A percentile compares a stretch with the other conserved stretches of the same genome.
phyloP scores from a whole-genome alignment of 2,113 vertebrate genomes.

The Eudyptes chrysolophus region DNA sequence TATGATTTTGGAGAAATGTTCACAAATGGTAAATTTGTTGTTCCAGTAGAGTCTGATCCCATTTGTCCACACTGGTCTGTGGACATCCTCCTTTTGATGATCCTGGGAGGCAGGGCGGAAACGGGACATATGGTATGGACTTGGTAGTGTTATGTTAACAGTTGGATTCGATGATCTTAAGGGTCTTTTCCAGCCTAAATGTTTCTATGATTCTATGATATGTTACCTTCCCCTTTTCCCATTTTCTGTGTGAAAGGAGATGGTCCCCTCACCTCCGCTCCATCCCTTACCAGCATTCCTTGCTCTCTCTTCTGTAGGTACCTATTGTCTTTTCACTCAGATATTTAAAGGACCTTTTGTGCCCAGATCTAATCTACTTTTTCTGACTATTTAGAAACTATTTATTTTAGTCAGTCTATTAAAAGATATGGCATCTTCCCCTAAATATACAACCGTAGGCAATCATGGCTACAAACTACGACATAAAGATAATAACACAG shows the following conservation, averaged over 20 bases:
- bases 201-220: not conserved
- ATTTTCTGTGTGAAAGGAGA: not conserved
- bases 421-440: not conserved
- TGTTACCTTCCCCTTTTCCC: not conserved
- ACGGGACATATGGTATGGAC: not conserved
- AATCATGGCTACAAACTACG: not conserved
- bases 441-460: not conserved
- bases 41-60: not conserved
- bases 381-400: not conserved
- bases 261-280: not conserved
- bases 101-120: not conserved
- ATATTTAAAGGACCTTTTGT: not conserved
- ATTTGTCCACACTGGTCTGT: not conserved
- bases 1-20: not conserved
- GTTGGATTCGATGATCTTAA: not conserved
- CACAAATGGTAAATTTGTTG: not conserved
- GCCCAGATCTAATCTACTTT: not conserved
- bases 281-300: not conserved
- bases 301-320: not conserved
- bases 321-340: not conserved
- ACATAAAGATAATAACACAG: not conserved
- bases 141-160: not conserved
- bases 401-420: not conserved
- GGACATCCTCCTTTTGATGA: not conserved
- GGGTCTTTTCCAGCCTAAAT: not conserved